phyloP scores from a whole-genome alignment of 2,888 invertebrate genomes.

The Tridacna crocea region DNA sequence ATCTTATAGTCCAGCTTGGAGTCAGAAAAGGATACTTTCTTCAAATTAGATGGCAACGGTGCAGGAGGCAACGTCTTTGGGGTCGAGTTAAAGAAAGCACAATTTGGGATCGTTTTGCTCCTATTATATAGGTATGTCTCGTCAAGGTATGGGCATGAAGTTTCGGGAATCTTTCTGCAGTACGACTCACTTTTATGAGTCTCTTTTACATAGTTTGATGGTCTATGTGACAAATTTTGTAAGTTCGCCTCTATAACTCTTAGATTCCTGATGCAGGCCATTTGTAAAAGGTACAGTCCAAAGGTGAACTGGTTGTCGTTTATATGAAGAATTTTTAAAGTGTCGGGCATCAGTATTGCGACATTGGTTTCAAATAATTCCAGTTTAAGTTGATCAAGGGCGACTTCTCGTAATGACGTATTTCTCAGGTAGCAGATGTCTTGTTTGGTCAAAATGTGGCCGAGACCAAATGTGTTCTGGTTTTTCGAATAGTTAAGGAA shows the following conservation, averaged over 20 bases:
- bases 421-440: conserved; percentile 48
- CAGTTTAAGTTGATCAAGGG: conserved; percentile 27
- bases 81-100: not conserved
- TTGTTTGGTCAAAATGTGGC: conserved; percentile 8
- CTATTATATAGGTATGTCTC: not conserved
- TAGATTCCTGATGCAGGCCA: conserved; percentile 24
- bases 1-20: conserved; percentile 18
- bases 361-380: conserved; percentile 31
- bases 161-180: not conserved
- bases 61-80: not conserved
- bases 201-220: not conserved
- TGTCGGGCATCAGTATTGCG: conserved; percentile 9
- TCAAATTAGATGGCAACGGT: conserved; percentile 7
- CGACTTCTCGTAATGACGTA: conserved; percentile 34
- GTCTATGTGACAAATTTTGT: conserved; percentile 20
- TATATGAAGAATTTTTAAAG: conserved; percentile 16
- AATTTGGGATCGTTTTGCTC: not conserved
- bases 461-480: conserved; percentile 34
- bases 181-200: not conserved
- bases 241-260: conserved; percentile 8
- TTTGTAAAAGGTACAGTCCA: conserved; percentile 36
- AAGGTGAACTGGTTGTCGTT: conserved; percentile 42
- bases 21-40: not conserved
- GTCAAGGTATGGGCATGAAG: conserved; percentile 1
- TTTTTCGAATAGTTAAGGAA: conserved; percentile 34